These are phyloP conservation scores for Carollia perspicillata DNA, from an alignment of 2,113 vertebrate genomes.

Conservation along the genomic window DNA sequence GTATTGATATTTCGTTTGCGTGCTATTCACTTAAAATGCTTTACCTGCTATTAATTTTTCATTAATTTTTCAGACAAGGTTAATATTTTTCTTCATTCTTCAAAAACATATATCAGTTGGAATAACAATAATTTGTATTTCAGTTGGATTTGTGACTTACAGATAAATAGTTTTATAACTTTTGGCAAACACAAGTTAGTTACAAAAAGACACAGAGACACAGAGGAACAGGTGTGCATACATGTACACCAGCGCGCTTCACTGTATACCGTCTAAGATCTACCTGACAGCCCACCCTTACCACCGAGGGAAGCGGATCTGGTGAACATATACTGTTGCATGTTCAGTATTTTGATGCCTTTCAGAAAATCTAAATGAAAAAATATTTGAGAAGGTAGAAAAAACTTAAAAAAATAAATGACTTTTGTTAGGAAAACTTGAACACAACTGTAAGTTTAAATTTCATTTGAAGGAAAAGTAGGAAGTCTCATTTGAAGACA, in stretches of 20 bases:
- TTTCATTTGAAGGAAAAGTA: neutral
- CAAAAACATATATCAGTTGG: neutral
- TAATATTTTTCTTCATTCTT: neutral
- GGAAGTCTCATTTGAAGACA: conserved; percentile 37
- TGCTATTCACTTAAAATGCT: neutral
- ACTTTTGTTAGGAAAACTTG: conserved; percentile 29
- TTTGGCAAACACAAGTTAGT: neutral
- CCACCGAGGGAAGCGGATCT: neutral
- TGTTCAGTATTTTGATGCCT: neutral
- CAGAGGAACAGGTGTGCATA: neutral
- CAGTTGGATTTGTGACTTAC: neutral
- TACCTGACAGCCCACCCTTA: neutral
- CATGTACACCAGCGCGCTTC: neutral
- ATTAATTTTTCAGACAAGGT: neutral
- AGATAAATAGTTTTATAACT: neutral
- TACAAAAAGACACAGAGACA: neutral
- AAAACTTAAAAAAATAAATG: neutral
- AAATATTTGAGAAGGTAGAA: neutral
- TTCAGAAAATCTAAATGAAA: neutral
- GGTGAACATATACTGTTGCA: neutral
- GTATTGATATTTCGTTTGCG: neutral
- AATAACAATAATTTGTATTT: neutral
- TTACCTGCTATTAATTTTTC: neutral
- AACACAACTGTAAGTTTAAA: neutral
- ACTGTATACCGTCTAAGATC: neutral